These are phyloP conservation scores for Mesaphorura yosii DNA, from an alignment of 1,140 invertebrate species.

Conservation along the genomic window DNA sequence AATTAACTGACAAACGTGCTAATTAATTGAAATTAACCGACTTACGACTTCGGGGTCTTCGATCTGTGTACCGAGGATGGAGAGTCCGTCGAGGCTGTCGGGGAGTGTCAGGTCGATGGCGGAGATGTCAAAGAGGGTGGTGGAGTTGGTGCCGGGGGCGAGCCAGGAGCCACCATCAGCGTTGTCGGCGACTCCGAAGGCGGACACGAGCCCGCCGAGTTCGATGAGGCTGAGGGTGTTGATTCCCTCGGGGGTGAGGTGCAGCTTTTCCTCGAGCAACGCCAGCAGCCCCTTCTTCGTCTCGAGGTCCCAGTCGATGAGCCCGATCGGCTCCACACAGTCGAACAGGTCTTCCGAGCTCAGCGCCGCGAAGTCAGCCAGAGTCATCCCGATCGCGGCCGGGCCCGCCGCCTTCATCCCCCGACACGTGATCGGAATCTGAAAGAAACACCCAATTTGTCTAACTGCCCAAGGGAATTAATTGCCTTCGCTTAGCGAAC, in stretches of 20 bases:
- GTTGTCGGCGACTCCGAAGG: background rate
- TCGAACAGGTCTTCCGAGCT: conserved; percentile 12
- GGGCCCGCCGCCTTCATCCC: conserved; percentile 27
- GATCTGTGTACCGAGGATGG: conserved; percentile 22
- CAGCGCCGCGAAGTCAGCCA: conserved; percentile 18
- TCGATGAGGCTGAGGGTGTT: conserved; percentile 20
- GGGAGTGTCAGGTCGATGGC: conserved; percentile 16
- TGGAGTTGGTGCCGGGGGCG: background rate
- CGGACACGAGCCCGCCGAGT: conserved; percentile 23
- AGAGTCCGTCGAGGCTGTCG: conserved; percentile 12
- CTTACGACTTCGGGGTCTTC: conserved; percentile 14
- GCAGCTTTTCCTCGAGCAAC: conserved; percentile 17
- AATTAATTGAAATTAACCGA: conserved; percentile 1
- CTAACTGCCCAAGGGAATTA: background rate
- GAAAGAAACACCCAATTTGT: background rate
- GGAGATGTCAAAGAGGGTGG: conserved; percentile 7
- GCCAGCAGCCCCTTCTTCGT: conserved; percentile 15
- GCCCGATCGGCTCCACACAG: conserved; percentile 25
- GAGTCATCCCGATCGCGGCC: conserved; percentile 20
- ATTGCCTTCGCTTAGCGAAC: background rate
- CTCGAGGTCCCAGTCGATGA: conserved; percentile 22
- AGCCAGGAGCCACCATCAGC: background rate
- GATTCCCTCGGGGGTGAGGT: conserved; percentile 5
- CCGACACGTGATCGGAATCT: conserved; percentile 23
- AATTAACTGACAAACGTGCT: background rate